Percentiles rank a stretch among this genome's conserved stretches.
Conservation (phyloP, 2,888 invertebrate species). For the Pseudolycoriella hygida region DNA sequence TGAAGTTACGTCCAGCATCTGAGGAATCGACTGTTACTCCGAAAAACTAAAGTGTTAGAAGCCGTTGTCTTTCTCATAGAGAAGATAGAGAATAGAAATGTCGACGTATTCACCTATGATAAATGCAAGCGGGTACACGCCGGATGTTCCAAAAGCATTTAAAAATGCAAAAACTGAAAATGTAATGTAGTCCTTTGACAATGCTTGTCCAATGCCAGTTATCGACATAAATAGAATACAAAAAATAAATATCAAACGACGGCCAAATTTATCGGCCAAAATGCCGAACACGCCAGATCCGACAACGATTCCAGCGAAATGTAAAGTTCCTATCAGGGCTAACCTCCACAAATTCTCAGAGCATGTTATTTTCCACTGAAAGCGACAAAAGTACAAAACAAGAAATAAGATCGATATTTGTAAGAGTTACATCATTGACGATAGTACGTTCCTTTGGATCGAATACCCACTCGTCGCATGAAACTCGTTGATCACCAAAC, state of each 20-base stretch:
- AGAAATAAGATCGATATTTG: not conserved
- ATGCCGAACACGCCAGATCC: constrained; percentile 40
- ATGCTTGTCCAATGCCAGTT: constrained; percentile 35
- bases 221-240: constrained; percentile 38
- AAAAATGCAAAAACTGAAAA: constrained; percentile 35
- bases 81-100: not conserved
- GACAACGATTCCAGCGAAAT: constrained; percentile 42
- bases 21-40: no score
- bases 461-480: constrained; percentile 35
- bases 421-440: constrained; percentile 33
- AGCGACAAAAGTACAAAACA: not conserved
- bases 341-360: constrained; percentile 40
- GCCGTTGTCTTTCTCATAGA: no score
- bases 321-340: constrained; percentile 40
- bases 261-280: constrained; percentile 43
- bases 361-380: constrained; percentile 42
- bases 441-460: constrained; percentile 33
- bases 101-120: constrained; percentile 28
- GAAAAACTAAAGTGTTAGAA: no score
- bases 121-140: constrained; percentile 41
- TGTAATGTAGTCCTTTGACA: constrained; percentile 33
- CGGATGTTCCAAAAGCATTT: constrained; percentile 42
- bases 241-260: constrained; percentile 37
- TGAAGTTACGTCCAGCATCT: no score
- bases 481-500: constrained; percentile 24